A percentile compares a stretch with the other conserved stretches of the same genome.
phyloP scores from a whole-genome alignment of 2,888 invertebrate species.

The Aporophyla lueneburgensis region DNA sequence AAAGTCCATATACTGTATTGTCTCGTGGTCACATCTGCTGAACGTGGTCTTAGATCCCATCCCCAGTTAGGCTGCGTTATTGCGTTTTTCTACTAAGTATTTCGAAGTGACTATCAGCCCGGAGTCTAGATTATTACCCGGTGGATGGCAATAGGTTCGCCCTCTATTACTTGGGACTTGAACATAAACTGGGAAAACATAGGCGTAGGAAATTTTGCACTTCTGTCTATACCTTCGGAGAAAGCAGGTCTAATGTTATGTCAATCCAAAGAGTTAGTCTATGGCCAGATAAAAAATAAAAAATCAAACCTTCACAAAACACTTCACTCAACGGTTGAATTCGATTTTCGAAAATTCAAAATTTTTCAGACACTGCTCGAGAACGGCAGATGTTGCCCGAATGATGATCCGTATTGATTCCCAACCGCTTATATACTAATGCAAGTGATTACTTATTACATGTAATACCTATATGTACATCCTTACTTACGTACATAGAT shows the following conservation, averaged over 20 bases:
- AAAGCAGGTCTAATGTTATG: background rate
- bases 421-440: constrained; percentile 65
- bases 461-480: constrained; percentile 51
- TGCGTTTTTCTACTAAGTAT: background rate
- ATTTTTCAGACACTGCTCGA: constrained; percentile 59
- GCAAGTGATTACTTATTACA: constrained; percentile 66
- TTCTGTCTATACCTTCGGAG: background rate
- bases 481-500: constrained; percentile 40
- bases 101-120: background rate
- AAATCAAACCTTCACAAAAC: constrained; percentile 52
- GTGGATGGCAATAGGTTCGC: background rate
- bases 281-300: background rate
- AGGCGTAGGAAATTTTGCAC: background rate
- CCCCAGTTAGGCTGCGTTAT: background rate
- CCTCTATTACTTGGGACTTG: background rate
- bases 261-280: background rate
- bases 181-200: background rate
- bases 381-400: constrained; percentile 61
- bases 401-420: constrained; percentile 64
- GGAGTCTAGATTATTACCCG: background rate
- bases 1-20: background rate
- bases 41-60: background rate
- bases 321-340: constrained; percentile 49
- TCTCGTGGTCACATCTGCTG: background rate
- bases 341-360: constrained; percentile 36